These are phyloP conservation scores for Cataglyphis livida DNA, from an alignment of 2,888 invertebrate species.

Conservation along the genomic window DNA sequence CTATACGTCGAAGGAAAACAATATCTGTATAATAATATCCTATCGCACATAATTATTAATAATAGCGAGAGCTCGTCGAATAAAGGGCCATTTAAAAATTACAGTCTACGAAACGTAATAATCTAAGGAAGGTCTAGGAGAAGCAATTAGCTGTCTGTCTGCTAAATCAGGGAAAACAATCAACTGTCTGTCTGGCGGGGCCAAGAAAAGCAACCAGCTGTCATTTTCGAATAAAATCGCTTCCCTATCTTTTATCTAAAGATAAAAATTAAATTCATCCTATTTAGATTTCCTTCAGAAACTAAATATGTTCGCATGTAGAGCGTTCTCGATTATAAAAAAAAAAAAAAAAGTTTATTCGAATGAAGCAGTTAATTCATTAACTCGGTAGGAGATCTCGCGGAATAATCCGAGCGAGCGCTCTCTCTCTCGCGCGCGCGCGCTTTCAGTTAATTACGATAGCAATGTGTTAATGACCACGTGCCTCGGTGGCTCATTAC, in stretches of 20 bases:
- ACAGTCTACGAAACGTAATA: background rate
- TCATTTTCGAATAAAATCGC: background rate
- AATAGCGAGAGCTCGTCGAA: background rate
- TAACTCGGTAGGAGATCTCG: slow-evolving; percentile 55
- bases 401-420: slow-evolving; percentile 36
- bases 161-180: slow-evolving; percentile 9
- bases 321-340: background rate
- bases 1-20: background rate
- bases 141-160: slow-evolving; percentile 25
- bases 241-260: background rate
- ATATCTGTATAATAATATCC: background rate
- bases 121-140: background rate
- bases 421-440: slow-evolving; percentile 3
- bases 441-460: slow-evolving; percentile 49
- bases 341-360: slow-evolving; percentile 21
- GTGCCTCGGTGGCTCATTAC: slow-evolving; percentile 48
- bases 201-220: background rate
- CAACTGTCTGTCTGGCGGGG: background rate
- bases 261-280: background rate
- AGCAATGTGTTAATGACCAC: slow-evolving; percentile 53
- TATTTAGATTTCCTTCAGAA: background rate
- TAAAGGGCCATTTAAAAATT: slow-evolving; percentile 9
- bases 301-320: background rate
- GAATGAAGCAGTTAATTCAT: slow-evolving; percentile 54
- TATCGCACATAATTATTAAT: background rate